These are phyloP conservation scores for Stomatorhinus walkeri DNA, from an alignment of 2,797 vertebrate genomes.

Conservation along the genomic window DNA sequence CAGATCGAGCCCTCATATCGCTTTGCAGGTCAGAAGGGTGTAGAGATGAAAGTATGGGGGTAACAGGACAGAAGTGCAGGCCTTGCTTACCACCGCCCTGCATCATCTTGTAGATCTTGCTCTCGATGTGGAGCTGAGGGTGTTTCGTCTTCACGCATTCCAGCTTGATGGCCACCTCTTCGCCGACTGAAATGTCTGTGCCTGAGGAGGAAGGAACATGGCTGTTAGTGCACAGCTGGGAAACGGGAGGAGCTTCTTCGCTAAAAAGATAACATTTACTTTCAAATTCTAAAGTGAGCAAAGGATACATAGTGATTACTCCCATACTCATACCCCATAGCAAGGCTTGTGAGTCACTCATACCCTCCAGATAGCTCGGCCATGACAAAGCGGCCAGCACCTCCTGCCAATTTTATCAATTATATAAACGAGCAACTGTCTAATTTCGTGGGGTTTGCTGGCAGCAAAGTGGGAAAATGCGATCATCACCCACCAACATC, in stretches of 20 bases:
- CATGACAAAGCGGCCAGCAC: neutral
- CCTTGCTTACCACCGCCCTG: slow-evolving; percentile 61
- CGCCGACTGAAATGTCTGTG: slow-evolving; percentile 63
- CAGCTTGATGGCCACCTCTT: slow-evolving; percentile 68
- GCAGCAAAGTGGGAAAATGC: neutral
- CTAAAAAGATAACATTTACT: neutral
- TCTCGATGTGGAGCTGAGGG: slow-evolving; percentile 68
- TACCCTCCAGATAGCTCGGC: neutral
- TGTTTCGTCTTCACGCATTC: slow-evolving; percentile 72
- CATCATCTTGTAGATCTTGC: slow-evolving; percentile 75
- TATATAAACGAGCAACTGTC: neutral
- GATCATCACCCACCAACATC: neutral
- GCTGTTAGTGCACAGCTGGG: neutral
- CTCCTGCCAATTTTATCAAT: slow-evolving; percentile 5
- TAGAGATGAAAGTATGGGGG: neutral
- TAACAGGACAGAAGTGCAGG: neutral
- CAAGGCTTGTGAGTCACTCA: neutral
- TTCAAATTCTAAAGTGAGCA: neutral
- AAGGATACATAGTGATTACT: neutral
- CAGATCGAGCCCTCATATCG: neutral
- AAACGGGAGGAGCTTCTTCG: neutral
- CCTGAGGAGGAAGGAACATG: slow-evolving; percentile 40
- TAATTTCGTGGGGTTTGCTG: neutral
- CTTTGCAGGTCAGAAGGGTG: neutral
- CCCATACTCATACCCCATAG: neutral